Base-by-base conservation (phyloP, 2,797 vertebrate species). In the Bradypodion pumilum region DNA sequence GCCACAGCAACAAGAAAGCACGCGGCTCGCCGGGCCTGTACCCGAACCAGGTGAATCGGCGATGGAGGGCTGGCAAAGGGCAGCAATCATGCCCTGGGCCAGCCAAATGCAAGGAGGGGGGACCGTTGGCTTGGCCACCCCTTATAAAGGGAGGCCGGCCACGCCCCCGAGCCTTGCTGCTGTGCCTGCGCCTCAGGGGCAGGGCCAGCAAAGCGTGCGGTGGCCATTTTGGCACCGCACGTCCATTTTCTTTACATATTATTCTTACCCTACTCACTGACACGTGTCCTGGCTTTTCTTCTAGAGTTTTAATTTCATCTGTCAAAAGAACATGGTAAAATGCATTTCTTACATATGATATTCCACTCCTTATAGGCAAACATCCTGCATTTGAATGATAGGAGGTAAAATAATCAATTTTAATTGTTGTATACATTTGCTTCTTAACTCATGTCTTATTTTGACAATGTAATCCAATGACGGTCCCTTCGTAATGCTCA, bases 351-450 rank as follows among this genome's bases (percentile, higher is more conserved):
- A 4, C 1, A 19, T 74, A 7, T 80, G 80, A 8, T 59, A 80
- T 89, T 88, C 87, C 0, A 44, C 66, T 83, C 9, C 29, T 1
- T 42, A 13, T 49, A 68, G 49, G 0, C 74, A 46, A 82, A 87
- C 68, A 9, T 74, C 29, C 56, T 82, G 40, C 42, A 4, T 80
- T 29, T 70, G 40, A 62, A 5, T 62, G 23, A 68, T 10, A 19
- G 35, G 44, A 40, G 23, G 69, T 66, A 25, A 80, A 52, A 63
- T 86, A 85, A 65, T 32, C 1, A 3, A 19, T 80, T 19, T 19
- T 80, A 81, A 1, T 0, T 0, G 9, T 29, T 78, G 4, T 40
- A 5, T n/a, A 0, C 59, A 10, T 23, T 21, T 83, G 80, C 29
- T 3, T 10, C n/a, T 74, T 65, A 3, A 37, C 66, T 7, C 60